phyloP scores from a whole-genome alignment of 2,797 vertebrate genomes.

The Coluber constrictor region DNA sequence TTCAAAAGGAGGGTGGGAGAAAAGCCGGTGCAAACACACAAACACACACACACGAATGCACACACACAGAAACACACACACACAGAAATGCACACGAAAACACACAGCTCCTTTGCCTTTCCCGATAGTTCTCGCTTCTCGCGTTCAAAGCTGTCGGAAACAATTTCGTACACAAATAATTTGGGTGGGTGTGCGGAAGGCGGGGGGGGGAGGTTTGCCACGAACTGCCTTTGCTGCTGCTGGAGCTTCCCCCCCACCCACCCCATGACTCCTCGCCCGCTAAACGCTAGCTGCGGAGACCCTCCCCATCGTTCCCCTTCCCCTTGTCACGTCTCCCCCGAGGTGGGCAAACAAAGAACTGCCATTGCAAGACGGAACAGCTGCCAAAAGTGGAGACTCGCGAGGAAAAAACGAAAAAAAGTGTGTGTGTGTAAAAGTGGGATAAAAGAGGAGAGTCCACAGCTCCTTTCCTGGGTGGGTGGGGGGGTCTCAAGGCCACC shows the following conservation, averaged over 20 bases:
- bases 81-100: too few species aligned
- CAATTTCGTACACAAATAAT: slow-evolving; percentile 42
- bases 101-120: slow-evolving; percentile 10
- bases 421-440: not conserved
- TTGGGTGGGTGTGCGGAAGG: not conserved
- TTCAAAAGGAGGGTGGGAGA: slow-evolving; percentile 16
- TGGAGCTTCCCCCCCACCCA: not conserved
- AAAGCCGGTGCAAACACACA: not conserved
- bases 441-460: not conserved
- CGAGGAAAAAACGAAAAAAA: rapidly evolving
- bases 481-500: not conserved
- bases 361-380: not conserved
- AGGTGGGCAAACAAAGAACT: slow-evolving; percentile 27
- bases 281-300: not conserved
- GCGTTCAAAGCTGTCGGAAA: slow-evolving; percentile 31
- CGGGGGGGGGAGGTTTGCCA: not conserved
- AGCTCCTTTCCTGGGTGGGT: too few species aligned
- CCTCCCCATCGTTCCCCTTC: not conserved
- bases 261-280: not conserved
- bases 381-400: not conserved
- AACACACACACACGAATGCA: too few species aligned
- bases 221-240: not conserved
- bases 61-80: not conserved
- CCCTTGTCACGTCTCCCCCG: slow-evolving; percentile 6
- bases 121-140: slow-evolving; percentile 45